phyloP scores from a whole-genome alignment of 2,888 invertebrate genomes.

The Nymphalis urticae region DNA sequence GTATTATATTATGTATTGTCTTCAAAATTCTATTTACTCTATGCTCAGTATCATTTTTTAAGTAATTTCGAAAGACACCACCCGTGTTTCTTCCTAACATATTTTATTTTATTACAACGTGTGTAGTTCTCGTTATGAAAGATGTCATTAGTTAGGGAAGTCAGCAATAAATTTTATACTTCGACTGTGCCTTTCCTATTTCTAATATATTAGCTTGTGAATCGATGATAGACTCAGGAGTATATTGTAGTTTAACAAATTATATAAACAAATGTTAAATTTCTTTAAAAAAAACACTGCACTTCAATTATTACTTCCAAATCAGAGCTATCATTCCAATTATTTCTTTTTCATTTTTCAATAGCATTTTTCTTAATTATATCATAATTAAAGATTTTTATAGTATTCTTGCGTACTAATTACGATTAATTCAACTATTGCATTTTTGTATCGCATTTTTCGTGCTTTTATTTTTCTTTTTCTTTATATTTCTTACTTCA shows the following conservation, averaged over 20 bases:
- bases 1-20: slow-evolving; percentile 12
- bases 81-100: slow-evolving; percentile 16
- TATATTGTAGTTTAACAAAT: slow-evolving; percentile 69
- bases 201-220: slow-evolving; percentile 79
- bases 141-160: slow-evolving; percentile 71
- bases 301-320: slow-evolving; percentile 18
- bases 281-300: slow-evolving; percentile 27
- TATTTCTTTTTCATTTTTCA: slow-evolving; percentile 10
- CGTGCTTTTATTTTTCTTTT: slow-evolving; percentile 3
- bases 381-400: not conserved
- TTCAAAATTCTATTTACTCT: slow-evolving; percentile 16
- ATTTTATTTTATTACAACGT: slow-evolving; percentile 37
- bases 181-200: slow-evolving; percentile 82
- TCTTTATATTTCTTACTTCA: slow-evolving; percentile 1
- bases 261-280: slow-evolving; percentile 56
- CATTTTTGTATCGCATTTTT: slow-evolving; percentile 20
- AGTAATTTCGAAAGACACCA: slow-evolving; percentile 23
- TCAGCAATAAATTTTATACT: slow-evolving; percentile 82
- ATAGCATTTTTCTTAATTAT: not conserved
- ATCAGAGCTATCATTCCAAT: slow-evolving; percentile 27
- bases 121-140: slow-evolving; percentile 54
- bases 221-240: slow-evolving; percentile 69
- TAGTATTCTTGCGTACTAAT: not conserved
- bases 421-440: not conserved
- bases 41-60: slow-evolving; percentile 10